Base-by-base conservation (phyloP, 2,797 vertebrate species). In the Sparidentex hasta region DNA sequence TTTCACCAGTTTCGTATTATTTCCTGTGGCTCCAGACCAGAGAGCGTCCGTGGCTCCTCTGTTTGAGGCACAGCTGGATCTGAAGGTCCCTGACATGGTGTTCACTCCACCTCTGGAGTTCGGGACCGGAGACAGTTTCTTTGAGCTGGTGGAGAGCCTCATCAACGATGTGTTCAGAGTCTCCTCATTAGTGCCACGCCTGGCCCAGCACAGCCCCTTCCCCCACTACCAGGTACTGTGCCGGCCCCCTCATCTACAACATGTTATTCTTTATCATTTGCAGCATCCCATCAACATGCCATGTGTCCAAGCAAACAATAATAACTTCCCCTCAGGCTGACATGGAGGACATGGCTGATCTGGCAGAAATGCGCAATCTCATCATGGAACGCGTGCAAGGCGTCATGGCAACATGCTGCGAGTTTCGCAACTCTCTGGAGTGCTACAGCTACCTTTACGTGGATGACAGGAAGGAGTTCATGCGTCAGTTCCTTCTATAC, bases 171-270 rank as follows among this genome's bases (percentile, higher is more conserved):
- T 98, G 80, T 99, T 95, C 88, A 90, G 80, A 46, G 93, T 96
- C 8, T 95, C 97, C 0, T 96, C 97, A 0, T 81, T 99, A 80
- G 94, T 99, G 59, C 95, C 96, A 0, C 94, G 97, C 11, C 88
- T 99, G 16, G 94, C 96, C 0, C 17, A 90, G 55, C 92, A 96
- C 72, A 91, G 76, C 0, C 69, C 80, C 20, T 94, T 78, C 68
- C 93, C 92, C 27, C 95, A 98, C 89, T 99, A 99, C 86, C 97
- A 99, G 98, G 98, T 99, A 94, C 64, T 12, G 98, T 99, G 94
- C 64, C 11, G 67, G 14, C 17, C 17, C 5, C 73, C n/a, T 38
- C 27, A 41, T 41, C 33, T 8, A 44, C 6, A 21, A 29, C 5
- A 1, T 52, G n/a, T 55, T 13, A 11, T 57, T 58, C 11, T 13